Evolutionary conservation across 2,113 vertebrate genomes (phyloP).

Genomic region (Microtus montanus): DNA sequence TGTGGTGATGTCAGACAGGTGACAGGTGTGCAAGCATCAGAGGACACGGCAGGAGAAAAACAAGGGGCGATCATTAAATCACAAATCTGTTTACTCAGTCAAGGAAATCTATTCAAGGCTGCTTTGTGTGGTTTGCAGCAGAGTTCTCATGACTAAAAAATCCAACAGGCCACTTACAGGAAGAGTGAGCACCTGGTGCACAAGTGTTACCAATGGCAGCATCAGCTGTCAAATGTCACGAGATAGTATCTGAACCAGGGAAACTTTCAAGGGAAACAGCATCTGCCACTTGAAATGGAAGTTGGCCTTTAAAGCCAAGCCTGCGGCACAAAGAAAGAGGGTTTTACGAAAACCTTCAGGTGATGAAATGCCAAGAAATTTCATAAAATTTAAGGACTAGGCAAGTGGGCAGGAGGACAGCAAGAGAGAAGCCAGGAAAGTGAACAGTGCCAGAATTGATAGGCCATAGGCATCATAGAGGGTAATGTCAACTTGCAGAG

Average conservation of each 20-base stretch:
- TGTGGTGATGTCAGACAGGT: rapidly evolving
- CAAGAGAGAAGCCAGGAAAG: neutral
- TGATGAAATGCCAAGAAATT: neutral
- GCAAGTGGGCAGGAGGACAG: rapidly evolving
- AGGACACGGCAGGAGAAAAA: neutral
- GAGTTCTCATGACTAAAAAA: neutral
- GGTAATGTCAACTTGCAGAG: neutral
- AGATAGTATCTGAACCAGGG: rapidly evolving
- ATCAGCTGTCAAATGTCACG: rapidly evolving
- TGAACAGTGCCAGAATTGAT: rapidly evolving
- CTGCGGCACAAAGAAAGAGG: neutral
- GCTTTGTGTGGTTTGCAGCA: rapidly evolving
- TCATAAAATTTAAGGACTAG: no score
- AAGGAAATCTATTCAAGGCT: neutral
- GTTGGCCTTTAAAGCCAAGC: neutral
- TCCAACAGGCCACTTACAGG: neutral
- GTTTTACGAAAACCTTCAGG: neutral
- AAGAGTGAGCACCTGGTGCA: no score
- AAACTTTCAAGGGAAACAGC: neutral
- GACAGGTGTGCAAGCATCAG: neutral
- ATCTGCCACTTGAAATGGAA: neutral
- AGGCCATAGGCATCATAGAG: rapidly evolving
- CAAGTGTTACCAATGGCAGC: rapidly evolving
- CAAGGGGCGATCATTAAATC: neutral
- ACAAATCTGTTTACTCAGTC: neutral